Evolutionary conservation across 2,797 vertebrate species (phyloP).

Genomic region (Bovichtus variegatus): DNA sequence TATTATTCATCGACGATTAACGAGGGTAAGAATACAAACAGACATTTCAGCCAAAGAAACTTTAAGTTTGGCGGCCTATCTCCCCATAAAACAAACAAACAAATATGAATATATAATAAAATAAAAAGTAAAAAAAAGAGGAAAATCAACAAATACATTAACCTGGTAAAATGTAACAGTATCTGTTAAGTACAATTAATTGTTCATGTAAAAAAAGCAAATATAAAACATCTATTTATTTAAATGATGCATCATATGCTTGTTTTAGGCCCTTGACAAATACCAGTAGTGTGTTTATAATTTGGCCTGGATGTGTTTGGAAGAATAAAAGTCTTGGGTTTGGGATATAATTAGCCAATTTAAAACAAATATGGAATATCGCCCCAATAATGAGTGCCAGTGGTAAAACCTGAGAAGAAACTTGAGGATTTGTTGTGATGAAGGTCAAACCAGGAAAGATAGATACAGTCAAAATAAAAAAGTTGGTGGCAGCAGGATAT

Average conservation of each 20-base stretch:
- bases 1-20: neutral
- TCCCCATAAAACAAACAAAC: neutral
- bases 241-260: neutral
- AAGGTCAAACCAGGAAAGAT: neutral
- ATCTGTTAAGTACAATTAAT: neutral
- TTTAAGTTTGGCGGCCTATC: neutral
- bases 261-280: neutral
- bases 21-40: neutral
- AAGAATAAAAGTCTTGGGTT: neutral
- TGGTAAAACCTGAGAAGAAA: neutral
- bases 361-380: neutral
- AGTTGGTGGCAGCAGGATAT: neutral
- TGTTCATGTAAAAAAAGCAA: neutral
- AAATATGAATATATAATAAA: neutral
- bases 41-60: neutral
- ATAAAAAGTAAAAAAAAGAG: neutral
- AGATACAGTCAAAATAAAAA: neutral
- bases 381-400: neutral
- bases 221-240: neutral
- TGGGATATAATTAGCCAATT: neutral
- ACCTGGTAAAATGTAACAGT: neutral
- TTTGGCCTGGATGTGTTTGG: neutral
- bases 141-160: neutral
- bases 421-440: neutral
- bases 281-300: neutral